These are phyloP conservation scores for Andrena cerasifolii DNA, from an alignment of 1,140 invertebrate genomes.

Conservation along the genomic window DNA sequence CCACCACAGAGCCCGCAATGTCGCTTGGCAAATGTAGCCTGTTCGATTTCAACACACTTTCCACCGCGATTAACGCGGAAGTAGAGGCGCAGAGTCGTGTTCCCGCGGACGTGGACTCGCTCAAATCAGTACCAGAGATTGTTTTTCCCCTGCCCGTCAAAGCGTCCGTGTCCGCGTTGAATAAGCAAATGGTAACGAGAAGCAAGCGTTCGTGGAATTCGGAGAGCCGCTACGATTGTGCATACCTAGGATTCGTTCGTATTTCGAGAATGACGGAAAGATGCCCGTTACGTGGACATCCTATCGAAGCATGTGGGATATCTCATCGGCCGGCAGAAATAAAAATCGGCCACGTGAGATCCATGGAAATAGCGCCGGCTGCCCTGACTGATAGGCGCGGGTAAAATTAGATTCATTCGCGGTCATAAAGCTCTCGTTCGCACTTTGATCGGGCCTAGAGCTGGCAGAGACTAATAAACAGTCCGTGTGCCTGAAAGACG, in stretches of 20 bases:
- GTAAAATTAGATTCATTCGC: conserved; percentile 42
- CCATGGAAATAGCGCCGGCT: not conserved
- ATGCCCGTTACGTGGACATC: not conserved
- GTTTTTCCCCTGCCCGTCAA: not conserved
- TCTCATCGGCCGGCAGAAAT: not conserved
- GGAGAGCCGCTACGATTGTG: not conserved
- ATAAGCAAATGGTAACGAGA: not conserved
- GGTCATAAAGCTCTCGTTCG: conserved; percentile 14
- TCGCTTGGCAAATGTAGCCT: too few relatives aligned
- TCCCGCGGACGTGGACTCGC: not conserved
- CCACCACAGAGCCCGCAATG: too few relatives aligned
- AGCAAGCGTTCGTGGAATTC: not conserved
- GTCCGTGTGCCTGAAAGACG: not conserved
- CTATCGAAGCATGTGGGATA: not conserved
- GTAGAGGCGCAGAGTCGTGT: not conserved
- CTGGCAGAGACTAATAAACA: conserved; percentile 29
- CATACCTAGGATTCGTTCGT: too few relatives aligned
- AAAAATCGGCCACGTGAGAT: conserved; percentile 16
- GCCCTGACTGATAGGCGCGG: not conserved
- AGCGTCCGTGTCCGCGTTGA: not conserved
- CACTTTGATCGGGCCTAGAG: conserved; percentile 14
- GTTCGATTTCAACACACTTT: conserved; percentile 11
- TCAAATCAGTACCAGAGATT: not conserved
- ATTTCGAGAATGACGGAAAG: not conserved
- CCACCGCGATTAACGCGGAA: conserved; percentile 11